Percentiles rank a stretch among this genome's conserved stretches.
Evolutionary conservation across 2,888 invertebrate species (phyloP).

Genomic region (Drosophila setosimentum): DNA sequence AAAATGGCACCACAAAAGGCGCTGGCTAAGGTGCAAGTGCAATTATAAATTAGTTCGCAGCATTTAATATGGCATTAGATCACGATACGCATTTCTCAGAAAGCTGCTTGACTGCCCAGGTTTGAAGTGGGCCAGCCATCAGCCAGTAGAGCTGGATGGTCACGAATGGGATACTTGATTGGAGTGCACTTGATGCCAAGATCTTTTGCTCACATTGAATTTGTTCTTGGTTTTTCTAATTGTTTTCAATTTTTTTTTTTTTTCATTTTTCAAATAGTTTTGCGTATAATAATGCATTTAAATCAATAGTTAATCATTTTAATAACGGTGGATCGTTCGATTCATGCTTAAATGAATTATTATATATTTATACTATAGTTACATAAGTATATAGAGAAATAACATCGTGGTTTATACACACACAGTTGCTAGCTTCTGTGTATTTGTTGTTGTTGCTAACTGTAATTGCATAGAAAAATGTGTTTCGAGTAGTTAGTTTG

Average conservation of each 20-base stretch:
- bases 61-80: constrained; percentile 42
- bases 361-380: constrained; percentile 53
- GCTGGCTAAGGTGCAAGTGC: constrained; percentile 4
- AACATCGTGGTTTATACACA: constrained; percentile 45
- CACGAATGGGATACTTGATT: neutral
- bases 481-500: constrained; percentile 30
- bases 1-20: neutral
- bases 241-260: constrained; percentile 30
- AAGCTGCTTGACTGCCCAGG: neutral
- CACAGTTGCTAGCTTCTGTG: constrained; percentile 14
- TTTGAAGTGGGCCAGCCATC: constrained; percentile 3
- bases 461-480: constrained; percentile 10
- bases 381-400: constrained; percentile 54
- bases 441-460: constrained; percentile 17
- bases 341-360: constrained; percentile 77
- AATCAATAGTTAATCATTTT: constrained; percentile 74
- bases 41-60: constrained; percentile 14
- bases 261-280: constrained; percentile 34
- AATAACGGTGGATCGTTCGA: constrained; percentile 84
- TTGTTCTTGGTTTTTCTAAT: constrained; percentile 48
- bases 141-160: neutral
- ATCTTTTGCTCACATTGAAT: constrained; percentile 25
- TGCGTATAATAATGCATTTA: constrained; percentile 45
- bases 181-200: constrained; percentile 30
- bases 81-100: constrained; percentile 4